Base-by-base conservation (phyloP, 1,140 invertebrate species). In the Arctopsyche grandis region DNA sequence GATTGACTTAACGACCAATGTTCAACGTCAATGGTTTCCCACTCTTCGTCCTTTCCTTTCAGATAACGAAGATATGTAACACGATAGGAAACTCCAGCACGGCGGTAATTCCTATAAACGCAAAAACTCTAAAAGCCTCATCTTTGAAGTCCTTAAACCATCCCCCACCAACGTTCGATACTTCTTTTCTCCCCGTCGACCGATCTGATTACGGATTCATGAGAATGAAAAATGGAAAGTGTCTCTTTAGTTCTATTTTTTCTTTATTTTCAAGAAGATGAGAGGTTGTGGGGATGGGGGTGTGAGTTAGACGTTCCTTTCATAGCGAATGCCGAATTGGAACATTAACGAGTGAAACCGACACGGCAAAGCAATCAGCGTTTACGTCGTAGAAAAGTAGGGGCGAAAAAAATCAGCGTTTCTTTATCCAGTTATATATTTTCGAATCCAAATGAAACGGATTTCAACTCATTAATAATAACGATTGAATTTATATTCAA, bases 1-100 rank as follows among this genome's bases (percentile, higher is more conserved):
- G 76, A 81, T 81, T 81, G 80, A 81, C 80, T 81, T 79, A 75
- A 81, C 77, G 77, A 76, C 75, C 73, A 76, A 16, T 52, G 66
- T 19, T 66, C 26, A 52, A 52, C 10, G 48, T 58, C 75, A 21
- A 80, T 77, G 52, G 69, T 38, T 38, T 38, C 29, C 29, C 38
- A 24, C 73, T 52, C 26, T 16, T 12, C 29, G n/a, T 73, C 38
- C 69, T 5, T 52, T 16, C 12, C 1, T 52, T 52, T 16, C 48
- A 10, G 63, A 24, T 81, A 52, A 75, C 58, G 24, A 66, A 78
- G 77, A 81, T 78, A n/a, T n/a, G n/a, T n/a, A 78, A 71, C 77
- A 19, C 78, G 75, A 81, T 79, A 66, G 76, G 77, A 70, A 75
- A 78, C 79, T 52, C 48, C 74, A 46, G 71, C 43, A 21, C 43